phyloP scores from a whole-genome alignment of 2,113 vertebrate genomes.

The Tamias sibiricus region DNA sequence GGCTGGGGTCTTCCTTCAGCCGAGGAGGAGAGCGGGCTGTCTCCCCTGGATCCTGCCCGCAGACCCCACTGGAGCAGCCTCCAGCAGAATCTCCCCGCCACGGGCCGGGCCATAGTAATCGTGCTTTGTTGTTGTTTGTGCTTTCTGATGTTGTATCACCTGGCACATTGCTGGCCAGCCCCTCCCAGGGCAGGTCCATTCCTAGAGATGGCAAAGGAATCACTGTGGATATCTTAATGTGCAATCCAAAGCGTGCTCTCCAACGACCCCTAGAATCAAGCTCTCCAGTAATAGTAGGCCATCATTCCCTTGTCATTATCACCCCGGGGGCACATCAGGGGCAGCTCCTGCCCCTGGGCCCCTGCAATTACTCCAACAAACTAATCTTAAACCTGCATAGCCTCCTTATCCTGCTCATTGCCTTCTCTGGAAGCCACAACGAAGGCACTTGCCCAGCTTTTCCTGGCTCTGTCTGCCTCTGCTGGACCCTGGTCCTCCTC shows the following conservation, averaged over 20 bases:
- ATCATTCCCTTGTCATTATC: fast-evolving
- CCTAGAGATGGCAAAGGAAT: neutral
- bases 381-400: no score
- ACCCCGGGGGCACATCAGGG: neutral
- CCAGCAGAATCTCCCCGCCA: neutral
- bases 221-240: fast-evolving
- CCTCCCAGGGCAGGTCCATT: no score
- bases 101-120: neutral
- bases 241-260: neutral
- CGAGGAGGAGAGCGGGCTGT: neutral
- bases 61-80: neutral
- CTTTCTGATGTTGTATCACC: neutral
- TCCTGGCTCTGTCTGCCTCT: neutral
- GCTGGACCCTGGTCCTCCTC: no score
- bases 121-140: neutral
- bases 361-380: neutral
- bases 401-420: neutral
- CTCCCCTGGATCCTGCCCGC: neutral
- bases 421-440: neutral
- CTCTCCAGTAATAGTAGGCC: neutral
- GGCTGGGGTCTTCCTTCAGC: fast-evolving
- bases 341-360: no score
- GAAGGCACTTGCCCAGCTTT: fast-evolving
- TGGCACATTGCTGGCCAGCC: neutral
- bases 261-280: fast-evolving